These are phyloP conservation scores for Hycleus cichorii DNA, from an alignment of 1,140 invertebrate genomes.

Conservation along the genomic window DNA sequence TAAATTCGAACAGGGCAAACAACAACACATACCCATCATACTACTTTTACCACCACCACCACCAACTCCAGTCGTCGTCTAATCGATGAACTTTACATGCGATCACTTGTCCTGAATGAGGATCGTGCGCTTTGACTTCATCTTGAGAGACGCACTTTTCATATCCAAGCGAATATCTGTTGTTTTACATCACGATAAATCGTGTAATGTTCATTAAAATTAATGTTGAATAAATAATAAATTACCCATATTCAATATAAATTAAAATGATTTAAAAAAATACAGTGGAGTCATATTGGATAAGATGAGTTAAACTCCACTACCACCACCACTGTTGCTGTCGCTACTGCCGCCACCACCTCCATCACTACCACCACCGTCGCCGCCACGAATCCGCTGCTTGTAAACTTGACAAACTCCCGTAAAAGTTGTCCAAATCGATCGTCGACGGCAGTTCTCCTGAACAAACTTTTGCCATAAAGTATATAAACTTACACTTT, in stretches of 20 bases:
- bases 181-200: no score
- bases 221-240: neutral
- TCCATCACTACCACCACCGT: neutral
- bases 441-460: conserved; percentile 24
- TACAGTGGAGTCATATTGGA: no score
- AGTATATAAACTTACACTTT: conserved; percentile 43
- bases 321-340: no score
- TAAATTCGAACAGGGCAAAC: no score
- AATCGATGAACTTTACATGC: conserved; percentile 15
- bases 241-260: neutral
- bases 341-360: no score
- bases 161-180: no score
- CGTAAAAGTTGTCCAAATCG: conserved; percentile 18
- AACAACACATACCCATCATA: no score
- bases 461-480: conserved; percentile 40
- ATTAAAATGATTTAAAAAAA: no score
- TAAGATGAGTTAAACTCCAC: no score
- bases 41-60: conserved; percentile 3
- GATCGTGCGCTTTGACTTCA: neutral
- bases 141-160: no score
- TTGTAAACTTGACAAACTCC: conserved; percentile 9
- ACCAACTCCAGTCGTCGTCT: neutral
- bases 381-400: conserved; percentile 4
- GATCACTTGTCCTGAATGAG: conserved; percentile 9
- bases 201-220: no score